These are phyloP conservation scores for Corythornis vintsioides DNA, from an alignment of 2,113 vertebrate species.

Conservation along the genomic window DNA sequence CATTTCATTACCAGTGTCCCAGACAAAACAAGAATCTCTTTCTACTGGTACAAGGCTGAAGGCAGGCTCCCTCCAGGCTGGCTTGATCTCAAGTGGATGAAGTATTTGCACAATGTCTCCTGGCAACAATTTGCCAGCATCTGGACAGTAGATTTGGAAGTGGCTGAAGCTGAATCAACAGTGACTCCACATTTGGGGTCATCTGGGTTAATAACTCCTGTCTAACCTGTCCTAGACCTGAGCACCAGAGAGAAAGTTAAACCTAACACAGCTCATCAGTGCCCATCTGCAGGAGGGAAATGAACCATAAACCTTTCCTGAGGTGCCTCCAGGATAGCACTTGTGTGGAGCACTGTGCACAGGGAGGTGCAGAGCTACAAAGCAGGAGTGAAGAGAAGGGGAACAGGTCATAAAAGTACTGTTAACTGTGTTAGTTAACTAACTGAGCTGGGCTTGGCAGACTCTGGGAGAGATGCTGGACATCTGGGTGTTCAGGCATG, in stretches of 20 bases:
- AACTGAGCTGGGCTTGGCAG: neutral
- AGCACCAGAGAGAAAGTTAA: neutral
- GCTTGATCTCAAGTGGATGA: neutral
- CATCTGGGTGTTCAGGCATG: neutral
- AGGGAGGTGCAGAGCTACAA: neutral
- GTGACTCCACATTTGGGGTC: neutral
- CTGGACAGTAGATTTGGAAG: neutral
- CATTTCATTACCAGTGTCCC: neutral
- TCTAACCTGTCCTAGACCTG: neutral
- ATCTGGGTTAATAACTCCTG: neutral
- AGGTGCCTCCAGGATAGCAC: neutral
- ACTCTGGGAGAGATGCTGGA: neutral
- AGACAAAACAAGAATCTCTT: neutral
- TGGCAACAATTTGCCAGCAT: neutral
- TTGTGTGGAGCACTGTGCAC: neutral
- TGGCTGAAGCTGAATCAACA: neutral
- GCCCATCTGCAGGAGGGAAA: neutral
- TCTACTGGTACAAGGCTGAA: neutral
- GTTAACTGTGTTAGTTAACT: neutral
- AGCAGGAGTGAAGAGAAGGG: neutral
- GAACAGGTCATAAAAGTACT: neutral
- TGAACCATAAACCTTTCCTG: fast-evolving
- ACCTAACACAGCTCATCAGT: neutral
- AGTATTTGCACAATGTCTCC: neutral
- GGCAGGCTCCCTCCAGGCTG: neutral